phyloP scores from a whole-genome alignment of 1,140 invertebrate species.

The Campoletis sonorensis region DNA sequence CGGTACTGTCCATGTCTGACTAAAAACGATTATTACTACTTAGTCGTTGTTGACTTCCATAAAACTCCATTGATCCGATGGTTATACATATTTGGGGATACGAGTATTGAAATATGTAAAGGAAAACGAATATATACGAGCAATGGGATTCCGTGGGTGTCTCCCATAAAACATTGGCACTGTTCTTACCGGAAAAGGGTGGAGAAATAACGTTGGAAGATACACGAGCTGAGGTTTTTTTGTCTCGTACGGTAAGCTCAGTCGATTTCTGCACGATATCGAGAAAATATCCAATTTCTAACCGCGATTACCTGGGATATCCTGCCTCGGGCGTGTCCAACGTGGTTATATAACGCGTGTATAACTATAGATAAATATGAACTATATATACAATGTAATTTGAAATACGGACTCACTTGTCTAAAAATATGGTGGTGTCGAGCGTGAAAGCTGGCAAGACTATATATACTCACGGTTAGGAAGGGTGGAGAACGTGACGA shows the following conservation, averaged over 20 bases:
- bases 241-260: not conserved
- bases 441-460: not conserved
- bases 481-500: constrained; percentile 22
- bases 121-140: too few relatives aligned
- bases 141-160: too few relatives aligned
- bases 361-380: not conserved
- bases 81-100: too few relatives aligned
- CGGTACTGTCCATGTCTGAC: too few relatives aligned
- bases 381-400: constrained; percentile 38
- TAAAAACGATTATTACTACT: too few relatives aligned
- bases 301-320: constrained; percentile 10
- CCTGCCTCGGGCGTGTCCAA: not conserved
- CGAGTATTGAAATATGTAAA: too few relatives aligned
- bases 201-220: not conserved
- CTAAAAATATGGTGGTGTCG: constrained; percentile 51
- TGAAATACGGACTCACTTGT: constrained; percentile 55
- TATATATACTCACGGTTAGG: constrained; percentile 5
- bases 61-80: too few relatives aligned
- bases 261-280: constrained; percentile 16
- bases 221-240: constrained; percentile 3
- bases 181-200: not conserved
- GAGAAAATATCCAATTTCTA: constrained; percentile 18
- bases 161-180: constrained; percentile 1
- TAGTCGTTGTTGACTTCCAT: too few relatives aligned
- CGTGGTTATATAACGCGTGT: not conserved